These are phyloP conservation scores for Pangasius sanitwongsei DNA, from an alignment of 2,797 vertebrate genomes.

Conservation along the genomic window DNA sequence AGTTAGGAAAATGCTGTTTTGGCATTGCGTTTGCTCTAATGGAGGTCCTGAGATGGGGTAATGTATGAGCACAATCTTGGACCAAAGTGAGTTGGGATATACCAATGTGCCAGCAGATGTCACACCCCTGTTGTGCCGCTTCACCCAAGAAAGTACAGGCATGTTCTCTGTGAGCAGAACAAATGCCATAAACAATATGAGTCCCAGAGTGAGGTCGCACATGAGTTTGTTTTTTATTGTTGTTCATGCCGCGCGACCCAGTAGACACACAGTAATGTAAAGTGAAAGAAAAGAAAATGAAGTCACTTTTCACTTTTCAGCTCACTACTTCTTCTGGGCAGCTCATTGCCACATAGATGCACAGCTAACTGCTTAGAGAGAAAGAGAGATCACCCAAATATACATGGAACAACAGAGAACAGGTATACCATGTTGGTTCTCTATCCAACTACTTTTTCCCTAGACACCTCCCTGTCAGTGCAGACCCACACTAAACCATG, in stretches of 20 bases:
- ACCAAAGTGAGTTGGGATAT: background rate
- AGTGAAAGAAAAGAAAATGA: constrained; percentile 10
- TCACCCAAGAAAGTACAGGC: background rate
- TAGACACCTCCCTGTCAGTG: background rate
- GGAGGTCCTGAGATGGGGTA: background rate
- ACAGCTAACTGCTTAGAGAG: background rate
- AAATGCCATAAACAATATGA: background rate
- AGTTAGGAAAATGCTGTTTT: background rate
- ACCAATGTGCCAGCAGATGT: background rate
- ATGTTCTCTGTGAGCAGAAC: constrained; percentile 5
- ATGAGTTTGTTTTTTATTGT: background rate
- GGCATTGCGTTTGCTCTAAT: background rate
- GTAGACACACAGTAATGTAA: background rate
- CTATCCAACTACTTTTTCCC: background rate
- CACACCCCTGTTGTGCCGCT: constrained; percentile 1
- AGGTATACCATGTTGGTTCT: background rate
- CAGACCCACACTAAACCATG: background rate
- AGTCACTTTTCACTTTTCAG: background rate
- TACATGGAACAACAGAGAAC: background rate
- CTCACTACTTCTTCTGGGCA: background rate
- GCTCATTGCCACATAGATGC: background rate
- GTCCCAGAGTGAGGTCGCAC: background rate
- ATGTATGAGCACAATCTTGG: background rate
- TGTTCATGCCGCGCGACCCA: background rate
- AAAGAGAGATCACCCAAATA: background rate